Base-by-base conservation (phyloP, 2,888 invertebrate species). In the Drosophila paranaensis region DNA sequence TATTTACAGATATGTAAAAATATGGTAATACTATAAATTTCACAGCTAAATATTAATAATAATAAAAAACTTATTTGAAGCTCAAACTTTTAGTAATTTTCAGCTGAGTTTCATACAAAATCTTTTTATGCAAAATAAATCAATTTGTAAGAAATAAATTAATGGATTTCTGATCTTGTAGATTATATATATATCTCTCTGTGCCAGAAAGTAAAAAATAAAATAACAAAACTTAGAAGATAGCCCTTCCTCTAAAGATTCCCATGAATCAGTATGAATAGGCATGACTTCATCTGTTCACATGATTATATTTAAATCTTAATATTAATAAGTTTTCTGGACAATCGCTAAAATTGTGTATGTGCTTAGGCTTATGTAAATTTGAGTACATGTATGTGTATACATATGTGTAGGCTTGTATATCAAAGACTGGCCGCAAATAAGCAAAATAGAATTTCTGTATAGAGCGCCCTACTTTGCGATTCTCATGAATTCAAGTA, bases 401-500 rank as follows among this genome's bases (percentile, higher is more conserved):
- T 20, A 2, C 2, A 20, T 20, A 2, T 20, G 2, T 20, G 20
- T 20, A 20, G 20, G 20, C 30, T 1, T 33, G 6, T 10, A 16
- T 33, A 33, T 50, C 33, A 50, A 33, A 50, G 33, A 16, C 16
- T 33, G 11, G 2, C 30, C 48, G 33, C 50, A 33, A 16, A 16
- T 13, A 33, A 50, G 16, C 9, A 6, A 16, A 33, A 48, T 30
- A 48, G 8, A 33, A 6, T 33, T 30, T 16, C 0, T 16, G 11
- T 16, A 33, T 33, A 33, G n/a, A 11, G 33, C 16, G 50, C 50
- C 33, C 50, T 16, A 50, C 33, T 50, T 50, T 16, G 33, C 16
- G 50, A 50, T 50, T 50, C 50, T 50, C 50, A 33, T 33, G 50
- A 50, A 50, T 50, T 50, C 33, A n/a, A 16, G 16, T 33, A 33